Percentiles rank a stretch among this genome's conserved stretches.
Evolutionary conservation across 1,140 invertebrate genomes (phyloP).

Genomic region (Drosophila auraria): DNA sequence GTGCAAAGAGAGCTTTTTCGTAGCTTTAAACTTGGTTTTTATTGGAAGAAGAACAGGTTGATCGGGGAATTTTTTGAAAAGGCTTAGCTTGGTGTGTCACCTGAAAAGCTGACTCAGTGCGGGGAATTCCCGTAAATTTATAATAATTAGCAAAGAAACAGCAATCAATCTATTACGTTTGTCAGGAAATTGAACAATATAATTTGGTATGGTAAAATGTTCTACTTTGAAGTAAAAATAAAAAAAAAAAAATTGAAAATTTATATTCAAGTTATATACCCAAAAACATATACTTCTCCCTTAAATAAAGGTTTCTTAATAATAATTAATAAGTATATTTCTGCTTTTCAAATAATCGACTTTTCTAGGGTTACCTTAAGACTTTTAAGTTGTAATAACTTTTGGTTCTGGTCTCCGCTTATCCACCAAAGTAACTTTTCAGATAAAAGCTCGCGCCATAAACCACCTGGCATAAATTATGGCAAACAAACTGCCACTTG

Average conservation of each 20-base stretch:
- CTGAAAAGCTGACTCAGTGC: neutral
- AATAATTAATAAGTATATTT: too few relatives aligned
- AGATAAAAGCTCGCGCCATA: conserved; percentile 9
- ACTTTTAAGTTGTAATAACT: neutral
- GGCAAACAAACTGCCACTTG: conserved; percentile 10
- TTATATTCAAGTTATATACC: too few relatives aligned
- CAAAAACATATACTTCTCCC: neutral
- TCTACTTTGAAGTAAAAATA: too few relatives aligned
- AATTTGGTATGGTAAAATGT: too few relatives aligned
- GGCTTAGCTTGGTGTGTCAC: neutral
- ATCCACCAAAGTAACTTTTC: neutral
- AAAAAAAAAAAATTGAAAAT: neutral
- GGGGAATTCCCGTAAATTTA: too few relatives aligned
- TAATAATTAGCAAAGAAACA: neutral
- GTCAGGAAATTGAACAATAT: too few relatives aligned
- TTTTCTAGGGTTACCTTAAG: neutral
- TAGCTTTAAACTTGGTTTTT: neutral
- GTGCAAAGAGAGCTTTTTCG: neutral
- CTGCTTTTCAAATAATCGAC: too few relatives aligned
- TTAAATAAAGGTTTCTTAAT: too few relatives aligned
- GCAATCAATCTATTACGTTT: neutral
- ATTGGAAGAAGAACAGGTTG: conserved; percentile 19
- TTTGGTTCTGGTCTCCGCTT: conserved; percentile 4
- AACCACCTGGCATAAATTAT: conserved; percentile 5
- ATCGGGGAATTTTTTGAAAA: conserved; percentile 8